Evolutionary conservation across 1,140 invertebrate genomes (phyloP).

Genomic region (Thaumatotibia leucotreta): DNA sequence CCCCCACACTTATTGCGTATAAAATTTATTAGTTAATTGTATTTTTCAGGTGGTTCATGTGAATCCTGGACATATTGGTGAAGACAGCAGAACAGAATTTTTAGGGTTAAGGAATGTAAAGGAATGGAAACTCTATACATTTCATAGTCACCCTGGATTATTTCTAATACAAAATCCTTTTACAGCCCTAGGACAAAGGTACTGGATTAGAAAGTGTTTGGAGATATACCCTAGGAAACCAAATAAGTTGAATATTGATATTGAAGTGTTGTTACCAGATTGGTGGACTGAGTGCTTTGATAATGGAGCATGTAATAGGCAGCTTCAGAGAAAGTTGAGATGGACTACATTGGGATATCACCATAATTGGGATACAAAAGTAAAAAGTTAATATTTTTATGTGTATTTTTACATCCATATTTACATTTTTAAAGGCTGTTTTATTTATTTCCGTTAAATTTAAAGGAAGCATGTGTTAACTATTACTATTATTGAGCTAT

Average conservation of each 20-base stretch:
- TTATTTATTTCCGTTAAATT: conserved; percentile 4
- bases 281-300: conserved; percentile 69
- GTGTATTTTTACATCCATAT: background rate
- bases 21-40: conserved; percentile 16
- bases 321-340: conserved; percentile 82
- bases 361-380: conserved; percentile 96
- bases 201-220: conserved; percentile 89
- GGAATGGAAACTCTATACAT: conserved; percentile 79
- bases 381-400: conserved; percentile 66
- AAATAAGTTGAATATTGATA: conserved; percentile 86
- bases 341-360: conserved; percentile 97
- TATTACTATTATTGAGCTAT: too few relatives aligned
- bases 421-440: conserved; percentile 21
- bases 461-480: too few relatives aligned
- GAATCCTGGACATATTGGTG: conserved; percentile 9
- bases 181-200: conserved; percentile 83
- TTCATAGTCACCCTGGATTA: conserved; percentile 80
- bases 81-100: conserved; percentile 39
- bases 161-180: conserved; percentile 92
- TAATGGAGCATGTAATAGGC: conserved; percentile 45
- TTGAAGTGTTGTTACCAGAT: conserved; percentile 44
- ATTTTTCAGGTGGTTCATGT: conserved; percentile 30
- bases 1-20: background rate
- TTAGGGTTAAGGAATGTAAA: conserved; percentile 72
- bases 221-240: conserved; percentile 85